A percentile compares a stretch with the other conserved stretches of the same genome.
phyloP scores from a whole-genome alignment of 2,888 invertebrate genomes.

The Penaeus monodon region DNA sequence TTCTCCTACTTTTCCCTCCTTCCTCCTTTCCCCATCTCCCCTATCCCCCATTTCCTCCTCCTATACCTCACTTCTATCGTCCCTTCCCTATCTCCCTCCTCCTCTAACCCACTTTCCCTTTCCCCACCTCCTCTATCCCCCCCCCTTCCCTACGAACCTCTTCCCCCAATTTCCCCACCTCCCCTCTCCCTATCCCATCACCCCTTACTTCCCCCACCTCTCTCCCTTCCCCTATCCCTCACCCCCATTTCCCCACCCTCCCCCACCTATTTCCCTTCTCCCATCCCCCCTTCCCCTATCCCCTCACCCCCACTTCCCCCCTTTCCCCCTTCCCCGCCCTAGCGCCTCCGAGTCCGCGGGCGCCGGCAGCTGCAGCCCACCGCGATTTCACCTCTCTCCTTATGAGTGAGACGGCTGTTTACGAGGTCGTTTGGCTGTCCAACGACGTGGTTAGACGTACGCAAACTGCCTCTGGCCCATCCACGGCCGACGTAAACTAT shows the following conservation, averaged over 20 bases:
- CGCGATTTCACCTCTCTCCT: slow-evolving; percentile 39
- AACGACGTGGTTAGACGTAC: slow-evolving; percentile 58
- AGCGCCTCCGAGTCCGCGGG: not conserved
- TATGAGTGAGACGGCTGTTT: slow-evolving; percentile 36
- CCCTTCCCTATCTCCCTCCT: no score
- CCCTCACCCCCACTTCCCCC: not conserved
- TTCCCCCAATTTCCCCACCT: no score
- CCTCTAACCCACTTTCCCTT: no score
- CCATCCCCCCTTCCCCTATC: not conserved
- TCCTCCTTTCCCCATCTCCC: no score
- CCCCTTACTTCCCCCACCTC: not conserved
- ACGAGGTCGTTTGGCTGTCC: slow-evolving; percentile 39
- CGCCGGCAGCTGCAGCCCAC: not conserved
- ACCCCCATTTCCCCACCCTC: not conserved
- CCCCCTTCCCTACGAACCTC: no score
- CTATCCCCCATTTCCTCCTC: no score
- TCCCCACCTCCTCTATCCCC: no score
- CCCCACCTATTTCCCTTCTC: not conserved
- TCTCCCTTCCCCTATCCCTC: not conserved
- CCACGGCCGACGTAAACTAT: slow-evolving; percentile 49
- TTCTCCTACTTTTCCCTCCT: no score
- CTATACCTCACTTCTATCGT: no score
- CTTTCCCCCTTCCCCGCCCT: not conserved
- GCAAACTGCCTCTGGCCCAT: slow-evolving; percentile 50
- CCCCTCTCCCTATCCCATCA: no score